These are phyloP conservation scores for Rhea pennata DNA, from an alignment of 2,113 vertebrate species.

Conservation along the genomic window DNA sequence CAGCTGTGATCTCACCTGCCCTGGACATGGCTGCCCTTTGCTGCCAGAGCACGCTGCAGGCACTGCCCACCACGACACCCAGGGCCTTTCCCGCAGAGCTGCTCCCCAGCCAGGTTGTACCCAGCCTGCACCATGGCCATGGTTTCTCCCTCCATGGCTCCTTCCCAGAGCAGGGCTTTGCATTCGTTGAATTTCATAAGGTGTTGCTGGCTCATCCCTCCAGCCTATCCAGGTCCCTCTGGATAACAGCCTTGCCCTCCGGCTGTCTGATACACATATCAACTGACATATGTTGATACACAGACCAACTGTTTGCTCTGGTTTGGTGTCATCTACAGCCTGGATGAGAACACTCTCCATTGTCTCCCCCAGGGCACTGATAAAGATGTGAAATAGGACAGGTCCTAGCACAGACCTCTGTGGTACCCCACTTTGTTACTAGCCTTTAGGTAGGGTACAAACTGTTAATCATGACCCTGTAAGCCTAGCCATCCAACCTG, in stretches of 20 bases:
- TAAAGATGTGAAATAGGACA: neutral
- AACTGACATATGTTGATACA: neutral
- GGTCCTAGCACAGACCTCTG: neutral
- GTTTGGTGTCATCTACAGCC: neutral
- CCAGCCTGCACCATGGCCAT: neutral
- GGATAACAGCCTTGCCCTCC: neutral
- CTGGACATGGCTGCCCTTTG: neutral
- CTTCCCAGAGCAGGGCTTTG: neutral
- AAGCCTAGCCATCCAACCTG: neutral
- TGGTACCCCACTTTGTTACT: neutral
- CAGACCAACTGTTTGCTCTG: too few species aligned
- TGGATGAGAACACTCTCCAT: neutral
- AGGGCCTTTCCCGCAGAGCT: neutral
- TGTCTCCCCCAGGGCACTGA: neutral
- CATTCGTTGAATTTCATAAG: neutral
- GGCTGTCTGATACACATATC: too few species aligned
- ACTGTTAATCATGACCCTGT: neutral
- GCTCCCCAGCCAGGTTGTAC: neutral
- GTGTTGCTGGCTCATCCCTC: neutral
- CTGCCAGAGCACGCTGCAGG: neutral
- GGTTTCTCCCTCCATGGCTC: neutral
- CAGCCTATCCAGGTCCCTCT: neutral
- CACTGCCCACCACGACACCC: neutral
- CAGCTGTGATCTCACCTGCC: neutral
- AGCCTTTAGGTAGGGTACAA: neutral